Evolutionary conservation across 1,140 invertebrate species (phyloP), one percentile per base, ranked within the genome.

Genomic region (Neodiprion pinetum): DNA sequence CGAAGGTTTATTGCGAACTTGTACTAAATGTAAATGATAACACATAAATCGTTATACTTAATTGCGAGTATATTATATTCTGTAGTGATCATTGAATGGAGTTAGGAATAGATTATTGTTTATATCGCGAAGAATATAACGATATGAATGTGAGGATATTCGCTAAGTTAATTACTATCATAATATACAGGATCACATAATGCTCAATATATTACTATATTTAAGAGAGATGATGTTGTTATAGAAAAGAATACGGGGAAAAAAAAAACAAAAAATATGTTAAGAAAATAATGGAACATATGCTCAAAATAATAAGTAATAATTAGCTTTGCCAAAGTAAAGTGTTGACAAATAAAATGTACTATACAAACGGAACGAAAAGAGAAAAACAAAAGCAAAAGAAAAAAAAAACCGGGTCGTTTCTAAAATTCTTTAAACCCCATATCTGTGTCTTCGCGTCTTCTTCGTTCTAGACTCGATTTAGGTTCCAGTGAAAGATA

Each of bases 131-230:
- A 21, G 5, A 72, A 50, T 9, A 75, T 53, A 50, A 72, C 53
- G 17, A 66, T 40, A 14, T 72, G 47, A 21, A 73, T 74, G 65
- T 68, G 67, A 75, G 53, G 70, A 17, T 75, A 72, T 48, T 70
- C 28, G 77, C 80, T 78, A 81, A 79, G 53, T 61, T 80, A 49
- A 78, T 74, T 70, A 73, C 65, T 48, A 76, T 73, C 72, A 28
- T 72, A 65, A 74, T 72, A 75, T 74, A 78, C 78, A 78, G 77
- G 71, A 69, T 75, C 69, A 74, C 82, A 81, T 71, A 80, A 84
- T 85, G 83, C 85, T 87, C 85, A 85, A 86, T 83, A 83, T 82
- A 86, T 80, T 83, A 83, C 78, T 83, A 82, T 80, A 79, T 82
- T 80, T 83, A 82, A 81, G 77, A 80, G 85, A 74, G 78, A 83